Evolutionary conservation across 2,113 vertebrate species (phyloP), one percentile per base, ranked within the genome.

Genomic region (Machaerirhynchus nigripectus): DNA sequence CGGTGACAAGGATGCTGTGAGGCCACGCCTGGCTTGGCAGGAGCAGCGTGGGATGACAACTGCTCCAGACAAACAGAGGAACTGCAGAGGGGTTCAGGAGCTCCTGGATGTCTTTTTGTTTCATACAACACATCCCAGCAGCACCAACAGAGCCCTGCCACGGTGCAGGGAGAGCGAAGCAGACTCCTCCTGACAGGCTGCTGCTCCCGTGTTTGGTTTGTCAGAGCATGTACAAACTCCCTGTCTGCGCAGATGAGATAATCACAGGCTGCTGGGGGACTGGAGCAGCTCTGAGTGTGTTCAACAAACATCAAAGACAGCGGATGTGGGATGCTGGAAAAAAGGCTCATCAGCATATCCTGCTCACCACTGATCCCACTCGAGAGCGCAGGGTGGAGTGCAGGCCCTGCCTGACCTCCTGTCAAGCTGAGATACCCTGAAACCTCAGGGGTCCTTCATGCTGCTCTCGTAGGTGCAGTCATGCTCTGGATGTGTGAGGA

Each of bases 161-260:
- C 22, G 27, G 37, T 4, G 21, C 53, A 12, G 71, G 53, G 26
- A 69, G 57, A 37, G 28, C 9, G 50, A 63, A 57, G 49, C 71
- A 55, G 63, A 55, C n/a, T 79, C 13, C 67, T 82, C 69, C 53
- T 94, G 85, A 77, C 70, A 88, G 75, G 60, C 44, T 47, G 50
- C 31, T 89, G 49, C 84, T 94, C 59, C 46, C 10, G 60, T 83
- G 75, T 83, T 89, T 86, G 56, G 9, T 89, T 93, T 96, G 82
- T 78, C 85, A 80, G 85, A 50, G 49, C 47, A 57, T 79, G 87
- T 69, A 85, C 90, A 60, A 92, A 26, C 67, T 70, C 56, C 56
- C 63, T 86, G 33, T 56, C 76, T 90, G 92, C 59, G 87, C 55
- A 89, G 82, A 87, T 52, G 65, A 94, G 88, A 89, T 84, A 91